phyloP scores from a whole-genome alignment of 2,888 invertebrate genomes.

The Hybos culiciformis region DNA sequence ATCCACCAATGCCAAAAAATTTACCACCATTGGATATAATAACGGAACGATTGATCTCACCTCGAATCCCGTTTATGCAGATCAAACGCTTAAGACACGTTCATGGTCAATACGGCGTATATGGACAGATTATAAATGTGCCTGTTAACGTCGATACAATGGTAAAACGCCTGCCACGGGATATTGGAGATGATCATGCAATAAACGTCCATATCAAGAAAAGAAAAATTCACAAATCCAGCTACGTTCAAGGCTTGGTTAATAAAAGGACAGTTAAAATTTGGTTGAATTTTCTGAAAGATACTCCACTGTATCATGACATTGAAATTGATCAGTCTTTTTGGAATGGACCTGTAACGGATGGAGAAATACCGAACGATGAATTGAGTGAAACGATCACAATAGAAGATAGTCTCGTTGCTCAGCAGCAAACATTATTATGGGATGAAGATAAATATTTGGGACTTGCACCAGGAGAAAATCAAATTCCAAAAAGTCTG shows the following conservation, averaged over 20 bases:
- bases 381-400: conserved; percentile 9
- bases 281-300: conserved; percentile 4
- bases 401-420: conserved; percentile 15
- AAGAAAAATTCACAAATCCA: conserved; percentile 6
- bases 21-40: too few relatives aligned
- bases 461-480: conserved; percentile 23
- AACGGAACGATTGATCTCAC: too few relatives aligned
- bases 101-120: conserved; percentile 20
- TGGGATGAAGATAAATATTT: conserved; percentile 26
- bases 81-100: conserved; percentile 8
- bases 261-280: conserved; percentile 1
- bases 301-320: conserved; percentile 2
- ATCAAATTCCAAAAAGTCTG: conserved; percentile 20
- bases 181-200: conserved; percentile 4
- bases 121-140: conserved; percentile 30
- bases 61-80: too few relatives aligned
- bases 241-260: conserved; percentile 1
- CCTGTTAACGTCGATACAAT: conserved; percentile 24
- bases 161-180: conserved; percentile 21
- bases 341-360: background rate
- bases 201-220: conserved; percentile 8
- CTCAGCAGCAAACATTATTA: conserved; percentile 20
- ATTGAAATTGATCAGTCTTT: conserved; percentile 6
- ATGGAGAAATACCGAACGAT: background rate
- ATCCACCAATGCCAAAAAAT: too few relatives aligned